Conservation (phyloP, 1,140 invertebrate genomes). For the Zaprionus lachaisei region DNA sequence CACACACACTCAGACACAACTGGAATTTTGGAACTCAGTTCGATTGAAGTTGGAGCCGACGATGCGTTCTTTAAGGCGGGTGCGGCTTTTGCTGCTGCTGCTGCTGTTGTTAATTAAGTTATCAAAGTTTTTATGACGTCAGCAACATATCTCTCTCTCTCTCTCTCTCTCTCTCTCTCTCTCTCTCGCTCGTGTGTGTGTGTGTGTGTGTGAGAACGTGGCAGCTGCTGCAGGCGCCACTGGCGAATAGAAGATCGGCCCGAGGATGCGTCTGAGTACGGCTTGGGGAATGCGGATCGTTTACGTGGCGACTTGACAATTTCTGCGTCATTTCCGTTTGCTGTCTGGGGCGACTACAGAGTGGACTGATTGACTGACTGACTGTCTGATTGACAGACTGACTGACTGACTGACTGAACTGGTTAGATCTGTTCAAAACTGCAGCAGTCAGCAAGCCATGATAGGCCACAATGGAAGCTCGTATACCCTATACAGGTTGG, state of each 20-base stretch:
- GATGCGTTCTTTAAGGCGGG: slow-evolving; percentile 1
- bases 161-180: background rate
- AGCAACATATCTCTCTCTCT: slow-evolving; percentile 36
- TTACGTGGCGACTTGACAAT: slow-evolving; percentile 43
- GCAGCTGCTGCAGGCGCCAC: slow-evolving; percentile 65
- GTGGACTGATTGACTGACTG: slow-evolving; percentile 20
- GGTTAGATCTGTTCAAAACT: background rate
- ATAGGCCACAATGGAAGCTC: background rate
- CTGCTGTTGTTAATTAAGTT: slow-evolving; percentile 75
- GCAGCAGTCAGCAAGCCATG: background rate
- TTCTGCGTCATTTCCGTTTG: slow-evolving; percentile 47
- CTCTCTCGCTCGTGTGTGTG: background rate
- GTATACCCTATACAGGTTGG: background rate
- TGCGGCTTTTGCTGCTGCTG: background rate
- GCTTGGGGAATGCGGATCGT: slow-evolving; percentile 36
- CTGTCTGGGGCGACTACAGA: slow-evolving; percentile 40
- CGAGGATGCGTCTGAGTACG: background rate
- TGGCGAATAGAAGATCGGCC: slow-evolving; percentile 56
- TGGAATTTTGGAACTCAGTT: slow-evolving; percentile 36
- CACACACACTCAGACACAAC: slow-evolving; percentile 11
- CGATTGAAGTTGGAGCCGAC: slow-evolving; percentile 27
- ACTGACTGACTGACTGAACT: background rate
- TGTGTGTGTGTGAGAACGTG: slow-evolving; percentile 11
- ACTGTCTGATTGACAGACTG: background rate
- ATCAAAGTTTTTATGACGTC: slow-evolving; percentile 82